Percentiles rank a stretch among this genome's conserved stretches.
phyloP scores from a whole-genome alignment of 2,888 invertebrate genomes.

The Gasteruption jaculator region DNA sequence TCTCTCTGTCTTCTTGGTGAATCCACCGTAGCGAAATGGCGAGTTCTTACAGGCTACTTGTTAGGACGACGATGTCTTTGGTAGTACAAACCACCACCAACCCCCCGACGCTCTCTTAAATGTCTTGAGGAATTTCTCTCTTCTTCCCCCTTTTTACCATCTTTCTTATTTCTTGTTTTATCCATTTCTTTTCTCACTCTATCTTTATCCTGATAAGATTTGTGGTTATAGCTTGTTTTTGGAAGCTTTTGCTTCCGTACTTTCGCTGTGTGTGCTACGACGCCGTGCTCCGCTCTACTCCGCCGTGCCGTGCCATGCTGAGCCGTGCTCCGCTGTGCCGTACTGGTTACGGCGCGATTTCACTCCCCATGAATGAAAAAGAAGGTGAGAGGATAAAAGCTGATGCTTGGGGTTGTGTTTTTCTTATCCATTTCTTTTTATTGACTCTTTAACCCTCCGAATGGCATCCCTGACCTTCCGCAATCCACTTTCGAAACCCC shows the following conservation, averaged over 20 bases:
- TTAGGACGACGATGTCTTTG: too few relatives aligned
- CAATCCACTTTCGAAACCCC: too few relatives aligned
- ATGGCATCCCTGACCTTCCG: too few relatives aligned
- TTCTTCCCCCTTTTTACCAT: conserved; percentile 29
- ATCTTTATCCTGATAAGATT: conserved; percentile 35
- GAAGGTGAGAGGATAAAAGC: too few relatives aligned
- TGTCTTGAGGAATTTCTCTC: conserved; percentile 31
- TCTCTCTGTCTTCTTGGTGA: background rate
- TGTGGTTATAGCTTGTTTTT: conserved; percentile 46
- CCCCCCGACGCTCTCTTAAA: too few relatives aligned
- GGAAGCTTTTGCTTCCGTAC: conserved; percentile 25
- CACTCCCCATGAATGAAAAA: too few relatives aligned
- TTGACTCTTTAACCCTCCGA: too few relatives aligned
- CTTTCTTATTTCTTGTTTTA: conserved; percentile 20
- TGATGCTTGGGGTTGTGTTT: too few relatives aligned
- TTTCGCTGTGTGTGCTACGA: conserved; percentile 19
- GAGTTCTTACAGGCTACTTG: conserved; percentile 50
- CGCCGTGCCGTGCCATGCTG: conserved; percentile 1
- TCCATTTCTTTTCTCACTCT: conserved; percentile 9
- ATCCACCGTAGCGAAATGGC: too few relatives aligned
- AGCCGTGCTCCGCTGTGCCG: conserved; percentile 5
- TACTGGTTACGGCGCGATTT: too few relatives aligned
- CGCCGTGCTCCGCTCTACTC: conserved; percentile 12
- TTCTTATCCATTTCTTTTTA: too few relatives aligned
- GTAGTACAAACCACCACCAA: too few relatives aligned